Evolutionary conservation across 2,797 vertebrate genomes (phyloP).

Genomic region (Lacerta viridis): DNA sequence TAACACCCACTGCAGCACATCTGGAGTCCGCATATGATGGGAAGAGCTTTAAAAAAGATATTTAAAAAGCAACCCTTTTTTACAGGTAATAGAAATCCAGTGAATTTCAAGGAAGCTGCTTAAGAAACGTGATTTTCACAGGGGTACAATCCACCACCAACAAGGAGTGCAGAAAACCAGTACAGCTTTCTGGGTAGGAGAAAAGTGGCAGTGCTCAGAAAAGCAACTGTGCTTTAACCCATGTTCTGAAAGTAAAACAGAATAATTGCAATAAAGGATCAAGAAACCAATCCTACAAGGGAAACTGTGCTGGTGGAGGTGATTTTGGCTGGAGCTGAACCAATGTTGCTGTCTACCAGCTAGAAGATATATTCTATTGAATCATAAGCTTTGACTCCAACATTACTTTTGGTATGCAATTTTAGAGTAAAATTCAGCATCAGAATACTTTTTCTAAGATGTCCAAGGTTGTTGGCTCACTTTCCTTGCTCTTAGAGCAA

Average conservation of each 20-base stretch:
- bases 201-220: background rate
- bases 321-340: conserved; percentile 2
- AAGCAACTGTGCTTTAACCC: background rate
- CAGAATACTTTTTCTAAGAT: too few relatives aligned
- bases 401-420: background rate
- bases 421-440: background rate
- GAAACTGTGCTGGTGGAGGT: background rate
- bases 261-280: background rate
- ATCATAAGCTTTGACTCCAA: conserved; percentile 11
- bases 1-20: background rate
- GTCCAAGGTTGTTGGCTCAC: too few relatives aligned
- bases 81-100: background rate
- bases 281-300: background rate
- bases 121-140: background rate
- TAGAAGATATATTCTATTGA: background rate
- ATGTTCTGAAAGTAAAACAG: rapidly evolving
- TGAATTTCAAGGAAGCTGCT: background rate
- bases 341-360: background rate
- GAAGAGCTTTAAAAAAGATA: background rate
- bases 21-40: background rate
- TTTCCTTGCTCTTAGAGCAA: background rate
- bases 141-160: background rate
- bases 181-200: background rate
- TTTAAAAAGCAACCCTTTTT: background rate
- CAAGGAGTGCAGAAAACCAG: background rate